These are phyloP conservation scores for Aleadryas rufinucha DNA, from an alignment of 2,113 vertebrate species.

Conservation along the genomic window DNA sequence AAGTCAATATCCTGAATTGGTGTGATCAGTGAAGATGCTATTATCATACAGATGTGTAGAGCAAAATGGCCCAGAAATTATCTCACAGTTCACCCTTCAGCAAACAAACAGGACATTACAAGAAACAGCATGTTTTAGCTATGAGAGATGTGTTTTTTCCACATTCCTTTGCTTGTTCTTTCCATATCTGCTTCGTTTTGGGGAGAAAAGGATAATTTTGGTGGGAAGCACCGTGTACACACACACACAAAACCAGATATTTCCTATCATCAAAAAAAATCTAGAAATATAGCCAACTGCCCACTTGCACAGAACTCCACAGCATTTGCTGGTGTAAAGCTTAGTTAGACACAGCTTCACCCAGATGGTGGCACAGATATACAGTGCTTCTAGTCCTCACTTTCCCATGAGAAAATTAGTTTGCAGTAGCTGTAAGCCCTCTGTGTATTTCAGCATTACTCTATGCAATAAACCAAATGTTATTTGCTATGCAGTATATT, in stretches of 20 bases:
- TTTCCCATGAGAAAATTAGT: neutral
- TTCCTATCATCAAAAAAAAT: neutral
- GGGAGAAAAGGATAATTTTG: neutral
- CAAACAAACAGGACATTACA: neutral
- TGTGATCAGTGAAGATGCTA: neutral
- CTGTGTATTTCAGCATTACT: neutral
- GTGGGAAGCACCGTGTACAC: neutral
- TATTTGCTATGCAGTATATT: neutral
- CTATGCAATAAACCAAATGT: neutral
- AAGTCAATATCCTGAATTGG: neutral
- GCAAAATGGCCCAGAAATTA: neutral
- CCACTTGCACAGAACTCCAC: neutral
- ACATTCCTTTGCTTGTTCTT: neutral
- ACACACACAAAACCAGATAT: neutral
- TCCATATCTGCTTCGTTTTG: neutral
- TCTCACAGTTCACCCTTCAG: neutral
- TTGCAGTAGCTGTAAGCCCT: neutral
- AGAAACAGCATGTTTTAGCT: neutral
- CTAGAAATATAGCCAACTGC: neutral
- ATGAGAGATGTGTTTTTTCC: neutral
- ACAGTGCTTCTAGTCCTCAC: neutral
- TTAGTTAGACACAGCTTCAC: neutral
- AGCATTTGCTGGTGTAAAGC: neutral
- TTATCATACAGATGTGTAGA: neutral
- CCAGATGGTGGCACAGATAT: neutral